Conservation (phyloP, 2,797 vertebrate species). For the Rhinella marina region DNA sequence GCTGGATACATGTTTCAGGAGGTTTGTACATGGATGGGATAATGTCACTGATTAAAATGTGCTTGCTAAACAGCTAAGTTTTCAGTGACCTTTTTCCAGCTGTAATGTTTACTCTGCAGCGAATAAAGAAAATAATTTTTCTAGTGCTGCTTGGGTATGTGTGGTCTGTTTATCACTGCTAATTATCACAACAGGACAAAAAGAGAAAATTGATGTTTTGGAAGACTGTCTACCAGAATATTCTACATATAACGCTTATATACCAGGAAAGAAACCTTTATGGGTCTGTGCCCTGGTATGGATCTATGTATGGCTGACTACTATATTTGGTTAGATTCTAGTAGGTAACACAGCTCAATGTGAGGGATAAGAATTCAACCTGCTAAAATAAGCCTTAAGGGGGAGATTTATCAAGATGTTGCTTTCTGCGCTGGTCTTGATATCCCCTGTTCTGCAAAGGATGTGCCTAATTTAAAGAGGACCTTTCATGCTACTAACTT, state of each 20-base stretch:
- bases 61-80: conserved; percentile 46
- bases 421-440: too few relatives aligned
- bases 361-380: too few relatives aligned
- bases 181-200: conserved; percentile 8
- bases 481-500: too few relatives aligned
- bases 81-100: conserved; percentile 24
- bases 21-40: conserved; percentile 3
- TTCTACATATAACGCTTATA: not conserved
- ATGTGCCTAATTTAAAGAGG: too few relatives aligned
- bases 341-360: too few relatives aligned
- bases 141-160: not conserved
- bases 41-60: conserved; percentile 46
- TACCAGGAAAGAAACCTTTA: not conserved
- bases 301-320: not conserved
- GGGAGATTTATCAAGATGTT: too few relatives aligned
- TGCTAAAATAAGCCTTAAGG: too few relatives aligned
- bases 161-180: not conserved
- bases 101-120: conserved; percentile 25
- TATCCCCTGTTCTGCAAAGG: too few relatives aligned
- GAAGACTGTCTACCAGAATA: not conserved
- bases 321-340: not conserved
- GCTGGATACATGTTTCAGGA: conserved; percentile 22
- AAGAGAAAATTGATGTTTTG: conserved; percentile 12
- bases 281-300: not conserved
- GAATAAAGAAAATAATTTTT: conserved; percentile 15